A percentile compares a stretch with the other conserved stretches of the same genome.
Evolutionary conservation across 1,140 invertebrate species (phyloP).

Genomic region (Steinernema khuongi): DNA sequence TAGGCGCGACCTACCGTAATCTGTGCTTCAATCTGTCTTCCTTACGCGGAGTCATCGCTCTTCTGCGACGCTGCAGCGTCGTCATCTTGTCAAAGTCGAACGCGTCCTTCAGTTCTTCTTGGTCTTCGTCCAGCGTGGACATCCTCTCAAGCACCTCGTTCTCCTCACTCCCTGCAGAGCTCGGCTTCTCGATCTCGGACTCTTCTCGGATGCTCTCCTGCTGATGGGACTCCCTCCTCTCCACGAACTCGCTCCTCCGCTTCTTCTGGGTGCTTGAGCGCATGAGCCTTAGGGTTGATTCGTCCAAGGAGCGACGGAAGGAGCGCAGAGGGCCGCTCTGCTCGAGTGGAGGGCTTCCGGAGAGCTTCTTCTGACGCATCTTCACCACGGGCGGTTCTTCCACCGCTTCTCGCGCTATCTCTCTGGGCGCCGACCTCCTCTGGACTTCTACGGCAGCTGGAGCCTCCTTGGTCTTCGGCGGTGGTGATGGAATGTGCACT

Average conservation of each 20-base stretch:
- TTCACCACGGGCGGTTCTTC: neutral
- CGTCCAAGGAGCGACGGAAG: neutral
- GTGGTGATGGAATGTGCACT: neutral
- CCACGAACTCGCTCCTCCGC: neutral
- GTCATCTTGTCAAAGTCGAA: neutral
- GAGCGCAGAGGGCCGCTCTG: neutral
- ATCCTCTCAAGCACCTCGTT: neutral
- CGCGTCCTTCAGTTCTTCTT: neutral
- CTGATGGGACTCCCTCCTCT: neutral
- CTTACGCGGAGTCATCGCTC: neutral
- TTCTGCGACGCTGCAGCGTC: neutral
- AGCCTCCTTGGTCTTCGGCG: neutral
- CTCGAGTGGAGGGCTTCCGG: neutral
- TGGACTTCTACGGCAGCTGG: neutral
- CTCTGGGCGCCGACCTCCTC: too few species aligned
- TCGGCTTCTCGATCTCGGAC: neutral
- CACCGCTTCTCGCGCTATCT: too few species aligned
- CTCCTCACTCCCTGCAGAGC: neutral
- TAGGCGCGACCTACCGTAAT: conserved; percentile 1
- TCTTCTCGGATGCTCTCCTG: neutral
- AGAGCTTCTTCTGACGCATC: neutral
- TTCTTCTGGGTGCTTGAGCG: neutral
- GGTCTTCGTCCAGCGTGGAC: neutral
- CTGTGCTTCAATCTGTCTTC: neutral
- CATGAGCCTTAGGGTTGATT: neutral